phyloP scores from a whole-genome alignment of 2,797 vertebrate genomes.

The Chelon auratus region DNA sequence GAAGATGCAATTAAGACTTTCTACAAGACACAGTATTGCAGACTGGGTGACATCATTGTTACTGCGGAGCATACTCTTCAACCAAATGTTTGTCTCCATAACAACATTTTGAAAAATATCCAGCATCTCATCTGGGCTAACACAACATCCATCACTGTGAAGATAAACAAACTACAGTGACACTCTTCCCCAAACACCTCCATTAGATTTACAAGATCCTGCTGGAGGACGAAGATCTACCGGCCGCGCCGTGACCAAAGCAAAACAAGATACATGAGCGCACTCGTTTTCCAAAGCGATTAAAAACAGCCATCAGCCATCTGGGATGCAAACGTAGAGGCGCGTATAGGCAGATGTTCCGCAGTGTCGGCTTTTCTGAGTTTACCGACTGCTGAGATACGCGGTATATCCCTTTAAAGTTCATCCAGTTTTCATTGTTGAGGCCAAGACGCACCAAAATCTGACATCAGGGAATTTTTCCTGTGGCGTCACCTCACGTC shows the following conservation, averaged over 20 bases:
- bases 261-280: not conserved
- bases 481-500: too few species aligned
- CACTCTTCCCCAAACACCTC: conserved; percentile 26
- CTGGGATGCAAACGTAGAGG: conserved; percentile 30
- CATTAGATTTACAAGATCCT: conserved; percentile 7
- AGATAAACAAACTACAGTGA: conserved; percentile 54
- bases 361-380: not conserved
- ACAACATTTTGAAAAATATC: conserved; percentile 45
- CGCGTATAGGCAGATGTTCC: conserved; percentile 27
- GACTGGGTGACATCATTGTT: conserved; percentile 46
- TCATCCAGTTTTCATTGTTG: not conserved
- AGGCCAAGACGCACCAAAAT: too few species aligned
- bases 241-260: not conserved
- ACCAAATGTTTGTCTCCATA: conserved; percentile 71
- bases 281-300: conserved; percentile 14
- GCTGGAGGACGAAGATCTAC: conserved; percentile 9
- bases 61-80: conserved; percentile 13
- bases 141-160: conserved; percentile 28
- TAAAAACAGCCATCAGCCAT: conserved; percentile 22
- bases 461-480: too few species aligned
- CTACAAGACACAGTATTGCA: conserved; percentile 2
- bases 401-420: not conserved
- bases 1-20: conserved; percentile 5
- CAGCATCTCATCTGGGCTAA: conserved; percentile 30
- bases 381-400: conserved; percentile 9